Conservation (phyloP, 1,140 invertebrate genomes). For the Himalopsyche phryganea region DNA sequence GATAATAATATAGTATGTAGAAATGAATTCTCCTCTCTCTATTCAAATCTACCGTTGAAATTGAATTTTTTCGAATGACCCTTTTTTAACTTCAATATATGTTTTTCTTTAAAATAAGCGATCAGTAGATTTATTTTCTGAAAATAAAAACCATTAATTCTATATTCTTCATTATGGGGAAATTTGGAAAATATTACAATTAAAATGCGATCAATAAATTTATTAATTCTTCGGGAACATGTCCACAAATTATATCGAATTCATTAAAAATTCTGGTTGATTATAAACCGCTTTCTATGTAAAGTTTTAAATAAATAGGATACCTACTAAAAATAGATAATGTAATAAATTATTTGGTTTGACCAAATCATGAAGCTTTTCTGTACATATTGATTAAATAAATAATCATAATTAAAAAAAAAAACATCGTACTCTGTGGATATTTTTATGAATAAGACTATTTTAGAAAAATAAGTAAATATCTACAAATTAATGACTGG, state of each 20-base stretch:
- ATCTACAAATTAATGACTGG: not conserved
- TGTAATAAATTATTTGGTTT: slow-evolving; percentile 12
- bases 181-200: no score
- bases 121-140: no score
- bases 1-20: no score
- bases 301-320: not conserved
- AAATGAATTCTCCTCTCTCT: no score
- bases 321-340: not conserved
- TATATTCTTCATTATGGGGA: no score
- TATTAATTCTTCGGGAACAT: slow-evolving; percentile 7
- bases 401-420: not conserved
- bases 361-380: slow-evolving; percentile 13
- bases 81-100: no score
- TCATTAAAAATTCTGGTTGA: not conserved
- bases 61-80: no score
- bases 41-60: no score
- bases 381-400: slow-evolving; percentile 7
- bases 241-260: not conserved
- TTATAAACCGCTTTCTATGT: not conserved
- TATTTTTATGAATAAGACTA: slow-evolving; percentile 13
- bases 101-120: no score
- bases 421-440: slow-evolving; percentile 9
- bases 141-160: no score
- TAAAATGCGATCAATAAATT: no score
- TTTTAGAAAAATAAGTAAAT: not conserved